A percentile compares a stretch with the other conserved stretches of the same genome.
Evolutionary conservation across 2,113 vertebrate genomes (phyloP).

Genomic region (Myanophis thanlyinensis): DNA sequence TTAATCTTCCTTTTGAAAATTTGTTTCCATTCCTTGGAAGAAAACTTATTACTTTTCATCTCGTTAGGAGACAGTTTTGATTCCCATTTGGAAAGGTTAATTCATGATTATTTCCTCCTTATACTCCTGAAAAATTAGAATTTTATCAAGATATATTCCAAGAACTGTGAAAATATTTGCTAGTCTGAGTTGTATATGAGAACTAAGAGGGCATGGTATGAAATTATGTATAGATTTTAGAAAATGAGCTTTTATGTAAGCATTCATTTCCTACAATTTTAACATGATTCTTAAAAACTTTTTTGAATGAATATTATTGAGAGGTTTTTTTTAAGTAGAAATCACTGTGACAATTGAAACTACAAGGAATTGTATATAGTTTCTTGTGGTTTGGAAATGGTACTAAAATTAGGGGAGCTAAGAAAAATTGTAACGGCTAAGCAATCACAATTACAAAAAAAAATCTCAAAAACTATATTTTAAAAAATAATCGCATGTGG

Average conservation of each 20-base stretch:
- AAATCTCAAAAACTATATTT: not conserved
- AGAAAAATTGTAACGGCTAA: not conserved
- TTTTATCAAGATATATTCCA: slow-evolving; percentile 46
- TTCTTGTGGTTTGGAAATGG: not conserved
- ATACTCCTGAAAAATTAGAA: slow-evolving; percentile 44
- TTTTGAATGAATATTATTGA: not conserved
- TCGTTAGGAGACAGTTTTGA: slow-evolving; percentile 47
- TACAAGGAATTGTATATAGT: not conserved
- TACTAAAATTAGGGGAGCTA: not conserved
- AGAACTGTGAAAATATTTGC: slow-evolving; percentile 21
- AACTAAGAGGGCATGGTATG: not conserved
- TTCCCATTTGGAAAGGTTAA: slow-evolving; percentile 46
- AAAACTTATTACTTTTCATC: slow-evolving; percentile 45
- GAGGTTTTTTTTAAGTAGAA: not conserved
- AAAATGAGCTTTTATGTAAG: not conserved
- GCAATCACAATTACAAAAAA: not conserved
- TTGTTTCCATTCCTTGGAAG: slow-evolving; percentile 52
- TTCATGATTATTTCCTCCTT: slow-evolving; percentile 52
- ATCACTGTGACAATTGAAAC: not conserved
- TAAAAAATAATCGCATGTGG: not conserved
- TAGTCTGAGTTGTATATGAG: not conserved
- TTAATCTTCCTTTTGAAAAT: slow-evolving; percentile 58
- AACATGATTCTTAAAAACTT: not conserved
- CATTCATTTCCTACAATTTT: not conserved
- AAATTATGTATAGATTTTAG: not conserved